Evolutionary conservation across 2,888 invertebrate genomes (phyloP).

Genomic region (Pseudolycoriella hygida): DNA sequence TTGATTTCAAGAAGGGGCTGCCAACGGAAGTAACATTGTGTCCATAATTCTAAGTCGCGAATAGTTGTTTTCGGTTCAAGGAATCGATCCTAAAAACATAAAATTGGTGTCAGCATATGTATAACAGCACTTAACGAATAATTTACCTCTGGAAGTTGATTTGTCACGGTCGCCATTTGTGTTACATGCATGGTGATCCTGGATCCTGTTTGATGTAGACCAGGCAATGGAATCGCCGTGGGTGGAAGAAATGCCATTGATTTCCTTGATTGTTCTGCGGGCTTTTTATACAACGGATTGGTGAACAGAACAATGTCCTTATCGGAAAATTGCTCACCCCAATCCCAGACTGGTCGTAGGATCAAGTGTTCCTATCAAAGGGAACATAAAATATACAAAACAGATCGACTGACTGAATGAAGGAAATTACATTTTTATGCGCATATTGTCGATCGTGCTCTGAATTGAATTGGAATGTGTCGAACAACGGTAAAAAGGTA

Average conservation of each 20-base stretch:
- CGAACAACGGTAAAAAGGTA: constrained; percentile 71
- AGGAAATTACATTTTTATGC: constrained; percentile 32
- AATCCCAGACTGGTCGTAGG: constrained; percentile 73
- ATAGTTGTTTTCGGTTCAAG: constrained; percentile 34
- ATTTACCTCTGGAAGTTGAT: constrained; percentile 17
- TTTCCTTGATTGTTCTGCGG: constrained; percentile 18
- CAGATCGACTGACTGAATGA: neutral
- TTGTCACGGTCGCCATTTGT: constrained; percentile 4
- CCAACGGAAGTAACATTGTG: constrained; percentile 83
- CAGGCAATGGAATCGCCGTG: constrained; percentile 17
- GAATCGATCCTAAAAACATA: constrained; percentile 18
- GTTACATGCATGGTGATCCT: constrained; percentile 11
- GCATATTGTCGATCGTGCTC: constrained; percentile 58
- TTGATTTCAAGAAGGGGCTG: constrained; percentile 54
- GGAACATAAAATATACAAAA: neutral
- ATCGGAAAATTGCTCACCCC: constrained; percentile 72
- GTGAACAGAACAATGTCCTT: constrained; percentile 66
- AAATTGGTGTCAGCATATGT: neutral
- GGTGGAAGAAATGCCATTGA: constrained; percentile 21
- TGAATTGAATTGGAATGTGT: constrained; percentile 84
- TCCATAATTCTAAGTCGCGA: constrained; percentile 55
- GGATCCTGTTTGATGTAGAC: constrained; percentile 15
- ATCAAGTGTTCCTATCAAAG: constrained; percentile 29
- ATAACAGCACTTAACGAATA: neutral
- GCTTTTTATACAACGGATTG: constrained; percentile 56